Evolutionary conservation across 2,888 invertebrate species (phyloP).

Genomic region (Siphonodentalium dalli): DNA sequence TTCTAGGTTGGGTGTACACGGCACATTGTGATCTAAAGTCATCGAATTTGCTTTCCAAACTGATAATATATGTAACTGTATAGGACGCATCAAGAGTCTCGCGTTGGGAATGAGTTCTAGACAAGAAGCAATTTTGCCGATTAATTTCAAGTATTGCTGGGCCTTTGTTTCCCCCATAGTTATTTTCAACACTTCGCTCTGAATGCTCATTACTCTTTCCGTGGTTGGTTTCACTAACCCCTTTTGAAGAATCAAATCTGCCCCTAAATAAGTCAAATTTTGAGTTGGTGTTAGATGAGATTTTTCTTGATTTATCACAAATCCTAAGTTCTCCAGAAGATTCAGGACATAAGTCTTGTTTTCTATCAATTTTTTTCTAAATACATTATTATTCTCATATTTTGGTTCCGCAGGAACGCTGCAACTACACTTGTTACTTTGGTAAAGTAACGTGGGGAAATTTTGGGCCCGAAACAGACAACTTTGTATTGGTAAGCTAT

Average conservation of each 20-base stretch:
- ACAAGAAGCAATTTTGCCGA: constrained; percentile 16
- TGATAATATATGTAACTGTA: too few relatives aligned
- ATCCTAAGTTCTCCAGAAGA: neutral
- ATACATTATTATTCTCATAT: too few relatives aligned
- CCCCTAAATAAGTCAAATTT: constrained; percentile 1
- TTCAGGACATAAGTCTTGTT: too few relatives aligned
- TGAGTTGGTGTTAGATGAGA: neutral
- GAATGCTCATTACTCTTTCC: constrained; percentile 1
- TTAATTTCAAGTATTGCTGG: constrained; percentile 8
- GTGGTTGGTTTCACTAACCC: neutral
- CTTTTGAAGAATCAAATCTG: neutral
- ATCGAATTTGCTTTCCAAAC: too few relatives aligned
- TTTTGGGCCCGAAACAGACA: too few relatives aligned
- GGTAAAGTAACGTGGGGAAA: too few relatives aligned
- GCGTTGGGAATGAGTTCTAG: constrained; percentile 5
- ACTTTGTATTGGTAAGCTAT: too few relatives aligned
- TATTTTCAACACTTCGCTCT: neutral
- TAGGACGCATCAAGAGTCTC: constrained; percentile 9
- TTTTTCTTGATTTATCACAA: constrained; percentile 3
- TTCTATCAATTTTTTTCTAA: too few relatives aligned
- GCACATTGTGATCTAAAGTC: constrained; percentile 2
- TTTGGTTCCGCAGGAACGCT: too few relatives aligned
- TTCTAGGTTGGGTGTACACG: constrained; percentile 4
- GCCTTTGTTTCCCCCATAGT: neutral
- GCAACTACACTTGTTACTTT: too few relatives aligned